Evolutionary conservation across 2,797 vertebrate genomes (phyloP).

Genomic region (Platyrinchus mystaceus): DNA sequence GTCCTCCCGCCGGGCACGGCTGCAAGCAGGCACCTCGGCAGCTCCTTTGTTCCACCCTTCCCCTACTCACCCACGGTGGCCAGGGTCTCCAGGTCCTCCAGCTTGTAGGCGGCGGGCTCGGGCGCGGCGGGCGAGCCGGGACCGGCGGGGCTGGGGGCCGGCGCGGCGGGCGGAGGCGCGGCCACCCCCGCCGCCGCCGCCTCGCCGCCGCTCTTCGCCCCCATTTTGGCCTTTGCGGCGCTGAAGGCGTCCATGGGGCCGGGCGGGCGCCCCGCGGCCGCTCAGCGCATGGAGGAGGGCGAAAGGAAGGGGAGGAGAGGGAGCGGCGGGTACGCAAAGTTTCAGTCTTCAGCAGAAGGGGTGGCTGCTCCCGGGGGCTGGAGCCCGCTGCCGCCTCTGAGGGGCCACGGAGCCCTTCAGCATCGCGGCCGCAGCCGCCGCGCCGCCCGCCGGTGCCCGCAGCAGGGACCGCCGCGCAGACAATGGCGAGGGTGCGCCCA

Average conservation of each 20-base stretch:
- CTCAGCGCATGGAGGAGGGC: constrained; percentile 38
- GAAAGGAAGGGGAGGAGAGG: neutral
- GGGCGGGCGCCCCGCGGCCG: neutral
- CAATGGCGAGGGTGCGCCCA: constrained; percentile 17
- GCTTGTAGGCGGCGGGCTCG: constrained; percentile 63
- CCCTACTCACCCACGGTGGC: constrained; percentile 87
- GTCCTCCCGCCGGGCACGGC: neutral
- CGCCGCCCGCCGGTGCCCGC: neutral
- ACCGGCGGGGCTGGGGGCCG: neutral
- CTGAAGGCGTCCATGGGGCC: constrained; percentile 58
- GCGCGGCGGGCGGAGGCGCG: neutral
- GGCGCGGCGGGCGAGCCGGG: constrained; percentile 19
- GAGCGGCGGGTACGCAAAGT: constrained; percentile 6
- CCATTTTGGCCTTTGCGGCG: constrained; percentile 59
- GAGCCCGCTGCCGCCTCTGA: neutral
- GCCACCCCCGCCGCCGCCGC: neutral
- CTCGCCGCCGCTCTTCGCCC: constrained; percentile 40
- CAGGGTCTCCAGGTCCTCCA: constrained; percentile 88
- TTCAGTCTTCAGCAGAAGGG: constrained; percentile 12
- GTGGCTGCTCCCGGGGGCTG: neutral
- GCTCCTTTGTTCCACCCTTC: constrained; percentile 18
- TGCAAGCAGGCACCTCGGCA: neutral
- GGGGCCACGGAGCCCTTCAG: constrained; percentile 2
- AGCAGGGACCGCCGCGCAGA: neutral
- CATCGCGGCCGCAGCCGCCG: constrained; percentile 20